Evolutionary conservation across 92 coral and sea anemone genomes (phyloP).

Genomic region (Zoanthus sociatus): DNA sequence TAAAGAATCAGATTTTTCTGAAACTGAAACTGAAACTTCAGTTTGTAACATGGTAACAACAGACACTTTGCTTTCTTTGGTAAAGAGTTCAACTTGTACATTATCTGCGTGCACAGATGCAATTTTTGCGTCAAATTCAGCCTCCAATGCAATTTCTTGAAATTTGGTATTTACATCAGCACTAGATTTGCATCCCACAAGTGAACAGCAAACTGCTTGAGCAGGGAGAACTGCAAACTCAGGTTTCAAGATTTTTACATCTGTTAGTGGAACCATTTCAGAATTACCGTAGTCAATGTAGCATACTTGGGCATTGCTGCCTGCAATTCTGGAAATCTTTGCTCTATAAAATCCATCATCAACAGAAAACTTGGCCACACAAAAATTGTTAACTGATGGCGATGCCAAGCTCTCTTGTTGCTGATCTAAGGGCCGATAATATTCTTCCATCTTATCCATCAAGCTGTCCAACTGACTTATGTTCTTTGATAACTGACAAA

Average conservation of each 20-base stretch:
- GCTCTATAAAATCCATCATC: slow-evolving; percentile 31
- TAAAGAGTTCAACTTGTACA: slow-evolving; percentile 57
- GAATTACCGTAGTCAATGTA: slow-evolving; percentile 86
- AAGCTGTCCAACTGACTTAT: slow-evolving; percentile 13
- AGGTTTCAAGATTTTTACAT: slow-evolving; percentile 71
- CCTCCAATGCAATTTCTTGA: not conserved
- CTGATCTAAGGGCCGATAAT: not conserved
- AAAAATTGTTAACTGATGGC: slow-evolving; percentile 64
- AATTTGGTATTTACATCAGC: not conserved
- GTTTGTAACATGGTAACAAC: slow-evolving; percentile 14
- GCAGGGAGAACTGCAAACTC: slow-evolving; percentile 77
- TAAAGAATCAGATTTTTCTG: not conserved
- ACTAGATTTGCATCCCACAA: not conserved
- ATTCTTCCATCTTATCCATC: slow-evolving; percentile 33
- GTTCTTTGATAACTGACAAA: slow-evolving; percentile 67
- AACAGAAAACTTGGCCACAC: slow-evolving; percentile 3
- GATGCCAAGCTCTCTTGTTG: slow-evolving; percentile 65
- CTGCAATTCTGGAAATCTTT: slow-evolving; percentile 61
- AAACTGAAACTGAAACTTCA: not conserved
- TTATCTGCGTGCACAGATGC: not conserved
- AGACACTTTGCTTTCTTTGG: slow-evolving; percentile 61
- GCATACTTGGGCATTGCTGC: slow-evolving; percentile 34
- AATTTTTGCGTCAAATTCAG: not conserved
- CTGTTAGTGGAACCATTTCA: slow-evolving; percentile 32
- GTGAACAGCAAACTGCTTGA: slow-evolving; percentile 54